These are phyloP conservation scores for Sycon ciliatum DNA, from an alignment of 37 sponge, comb jelly and placozoan species.

Conservation along the genomic window DNA sequence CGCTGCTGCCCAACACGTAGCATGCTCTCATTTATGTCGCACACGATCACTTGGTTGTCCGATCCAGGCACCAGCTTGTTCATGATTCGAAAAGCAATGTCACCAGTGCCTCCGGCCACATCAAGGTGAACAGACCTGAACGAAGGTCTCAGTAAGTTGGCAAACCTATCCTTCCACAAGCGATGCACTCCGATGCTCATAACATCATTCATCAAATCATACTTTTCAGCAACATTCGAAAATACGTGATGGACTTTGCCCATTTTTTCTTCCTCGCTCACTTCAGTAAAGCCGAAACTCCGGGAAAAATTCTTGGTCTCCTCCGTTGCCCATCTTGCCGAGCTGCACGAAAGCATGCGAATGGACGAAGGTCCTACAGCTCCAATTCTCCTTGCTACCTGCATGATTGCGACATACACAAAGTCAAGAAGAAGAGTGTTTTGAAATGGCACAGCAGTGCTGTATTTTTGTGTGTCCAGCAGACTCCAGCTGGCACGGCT, in stretches of 20 bases:
- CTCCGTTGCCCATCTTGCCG: no score
- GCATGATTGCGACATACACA: no score
- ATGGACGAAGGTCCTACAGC: no score
- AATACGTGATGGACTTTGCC: constrained; percentile 64
- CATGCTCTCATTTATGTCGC: constrained; percentile 58
- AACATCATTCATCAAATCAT: constrained; percentile 68
- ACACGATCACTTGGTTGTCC: constrained; percentile 31
- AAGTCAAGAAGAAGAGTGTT: no score
- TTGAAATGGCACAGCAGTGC: no score
- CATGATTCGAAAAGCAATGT: constrained; percentile 56
- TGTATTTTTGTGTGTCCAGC: no score
- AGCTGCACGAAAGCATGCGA: no score
- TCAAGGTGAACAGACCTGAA: constrained; percentile 37
- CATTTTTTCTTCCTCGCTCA: no score
- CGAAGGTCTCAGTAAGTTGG: constrained; percentile 24
- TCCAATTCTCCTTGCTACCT: no score
- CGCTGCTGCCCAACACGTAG: constrained; percentile 35
- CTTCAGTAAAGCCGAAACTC: no score
- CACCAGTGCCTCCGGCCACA: constrained; percentile 71
- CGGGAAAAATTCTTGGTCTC: no score
- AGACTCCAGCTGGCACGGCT: no score
- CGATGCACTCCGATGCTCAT: constrained; percentile 61
- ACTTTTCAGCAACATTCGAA: constrained; percentile 42
- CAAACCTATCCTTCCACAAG: constrained; percentile 60
- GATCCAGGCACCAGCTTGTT: constrained; percentile 12